Conservation (phyloP, 2,113 vertebrate genomes). For the Protobothrops flavoviridis region DNA sequence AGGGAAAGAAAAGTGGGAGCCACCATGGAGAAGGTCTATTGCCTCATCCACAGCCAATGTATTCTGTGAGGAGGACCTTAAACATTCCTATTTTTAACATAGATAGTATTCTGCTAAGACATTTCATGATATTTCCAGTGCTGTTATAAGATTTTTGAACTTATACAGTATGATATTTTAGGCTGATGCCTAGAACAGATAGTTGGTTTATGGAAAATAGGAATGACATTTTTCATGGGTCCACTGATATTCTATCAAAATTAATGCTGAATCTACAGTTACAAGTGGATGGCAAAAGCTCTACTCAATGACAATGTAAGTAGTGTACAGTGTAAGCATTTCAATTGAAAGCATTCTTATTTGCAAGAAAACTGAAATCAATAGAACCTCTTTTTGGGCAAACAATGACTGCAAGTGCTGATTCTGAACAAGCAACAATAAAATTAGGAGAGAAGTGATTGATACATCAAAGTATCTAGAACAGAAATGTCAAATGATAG, state of each 20-base stretch:
- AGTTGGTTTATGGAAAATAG: background rate
- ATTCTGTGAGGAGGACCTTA: background rate
- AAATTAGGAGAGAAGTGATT: slow-evolving; percentile 6
- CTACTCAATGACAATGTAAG: background rate
- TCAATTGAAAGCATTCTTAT: background rate
- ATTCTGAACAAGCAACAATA: background rate
- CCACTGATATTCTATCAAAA: background rate
- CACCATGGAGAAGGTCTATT: background rate
- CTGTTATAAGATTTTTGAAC: background rate
- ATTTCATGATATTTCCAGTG: background rate
- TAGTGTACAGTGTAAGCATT: background rate
- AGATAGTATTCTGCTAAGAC: background rate
- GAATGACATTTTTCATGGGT: background rate
- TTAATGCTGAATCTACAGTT: background rate
- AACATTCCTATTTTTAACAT: background rate
- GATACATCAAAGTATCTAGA: background rate
- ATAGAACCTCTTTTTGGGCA: background rate
- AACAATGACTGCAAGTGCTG: background rate
- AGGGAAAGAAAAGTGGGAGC: background rate
- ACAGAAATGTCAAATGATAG: background rate
- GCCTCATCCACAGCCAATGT: background rate
- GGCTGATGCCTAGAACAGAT: background rate
- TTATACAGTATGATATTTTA: background rate
- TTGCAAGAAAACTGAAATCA: slow-evolving; percentile 3
- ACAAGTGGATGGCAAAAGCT: background rate